Evolutionary conservation across 2,888 invertebrate species (phyloP), one percentile per base, ranked within the genome.

Genomic region (Lomographa bimaculata): DNA sequence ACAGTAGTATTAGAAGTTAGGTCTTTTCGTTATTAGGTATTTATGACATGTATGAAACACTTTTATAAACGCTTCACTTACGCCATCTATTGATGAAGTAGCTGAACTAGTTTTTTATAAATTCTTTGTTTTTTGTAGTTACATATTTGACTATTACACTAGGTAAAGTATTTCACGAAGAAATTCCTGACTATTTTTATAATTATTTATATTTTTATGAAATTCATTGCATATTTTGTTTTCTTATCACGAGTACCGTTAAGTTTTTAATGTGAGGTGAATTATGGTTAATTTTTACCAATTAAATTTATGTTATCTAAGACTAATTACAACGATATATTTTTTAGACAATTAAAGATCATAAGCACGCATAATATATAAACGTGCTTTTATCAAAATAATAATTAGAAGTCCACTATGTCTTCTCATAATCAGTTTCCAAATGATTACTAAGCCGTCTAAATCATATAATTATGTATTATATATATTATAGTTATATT

Each of bases 11-110:
- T 37, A 33, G 36, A 5, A 7, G 4, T 21, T 41, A 30, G 29
- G 16, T 42, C 3, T 9, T 25, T 36, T 32, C 5, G 6, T 16
- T 25, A 8, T 4, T 42, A 30, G 23, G 29, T 21, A 19, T 33
- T 35, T 40, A 32, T 24, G 35, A 33, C 10, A 10, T 36, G 19
- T 28, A 41, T 33, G 30, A 10, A 17, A 24, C 17, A 47, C 29
- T 54, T 54, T 54, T 49, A 49, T 49, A 54, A 47, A 30, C 28
- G 49, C 45, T 49, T 51, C 42, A 43, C 50, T 50, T 8, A 28
- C 54, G 64, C 63, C 63, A 68, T 64, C 61, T 64, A 56, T 54
- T 52, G 59, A 59, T 54, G 62, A 61, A 41, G 51, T 61, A 61
- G 57, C 51, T 33, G 39, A 49, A 57, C 36, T 57, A 55, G 42